Evolutionary conservation across 2,888 invertebrate species (phyloP).

Genomic region (Lasioglossum zephyrum): DNA sequence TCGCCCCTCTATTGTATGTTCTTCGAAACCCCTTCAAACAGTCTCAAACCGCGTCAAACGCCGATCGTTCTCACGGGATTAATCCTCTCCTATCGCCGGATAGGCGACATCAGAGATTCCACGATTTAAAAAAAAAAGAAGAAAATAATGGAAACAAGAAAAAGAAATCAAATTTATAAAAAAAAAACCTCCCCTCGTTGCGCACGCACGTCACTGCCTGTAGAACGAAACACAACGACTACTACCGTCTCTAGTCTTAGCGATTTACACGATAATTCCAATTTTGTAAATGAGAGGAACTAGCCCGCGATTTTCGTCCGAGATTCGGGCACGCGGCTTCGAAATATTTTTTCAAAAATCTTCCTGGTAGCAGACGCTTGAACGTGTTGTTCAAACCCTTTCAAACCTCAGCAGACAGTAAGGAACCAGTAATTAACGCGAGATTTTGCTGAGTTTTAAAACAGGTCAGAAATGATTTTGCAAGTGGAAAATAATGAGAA

Average conservation of each 20-base stretch:
- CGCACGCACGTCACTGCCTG: conserved; percentile 64
- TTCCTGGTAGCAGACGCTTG: background rate
- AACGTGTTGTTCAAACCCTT: background rate
- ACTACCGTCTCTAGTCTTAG: conserved; percentile 79
- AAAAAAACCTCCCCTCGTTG: conserved; percentile 21
- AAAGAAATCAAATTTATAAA: background rate
- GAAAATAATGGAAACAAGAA: background rate
- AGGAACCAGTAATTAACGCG: background rate
- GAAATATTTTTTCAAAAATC: background rate
- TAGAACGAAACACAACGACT: conserved; percentile 79
- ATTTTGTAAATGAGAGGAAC: conserved; percentile 64
- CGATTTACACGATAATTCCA: conserved; percentile 71
- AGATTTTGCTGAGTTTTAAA: background rate
- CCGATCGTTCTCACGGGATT: background rate
- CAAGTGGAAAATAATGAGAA: background rate
- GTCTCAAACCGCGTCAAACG: conserved; percentile 2
- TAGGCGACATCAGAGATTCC: background rate
- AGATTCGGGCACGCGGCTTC: background rate
- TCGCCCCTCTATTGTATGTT: background rate
- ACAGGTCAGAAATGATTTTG: background rate
- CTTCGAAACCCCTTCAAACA: background rate
- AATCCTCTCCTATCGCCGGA: background rate
- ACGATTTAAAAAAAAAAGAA: background rate
- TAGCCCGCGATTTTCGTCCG: conserved; percentile 11
- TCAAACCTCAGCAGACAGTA: background rate